Conservation (phyloP, 2,797 vertebrate species). For the Siniperca scherzeri region DNA sequence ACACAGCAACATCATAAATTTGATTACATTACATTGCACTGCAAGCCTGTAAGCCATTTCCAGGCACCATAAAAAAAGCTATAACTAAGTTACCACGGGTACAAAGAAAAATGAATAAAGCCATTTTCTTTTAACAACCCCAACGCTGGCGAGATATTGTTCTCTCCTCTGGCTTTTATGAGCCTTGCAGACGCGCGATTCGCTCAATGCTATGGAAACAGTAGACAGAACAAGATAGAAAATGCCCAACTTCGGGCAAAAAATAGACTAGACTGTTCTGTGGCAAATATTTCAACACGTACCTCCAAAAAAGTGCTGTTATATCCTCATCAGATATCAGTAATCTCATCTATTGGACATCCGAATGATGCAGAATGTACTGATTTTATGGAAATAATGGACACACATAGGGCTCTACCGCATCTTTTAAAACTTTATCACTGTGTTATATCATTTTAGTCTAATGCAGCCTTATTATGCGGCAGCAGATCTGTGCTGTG, state of each 20-base stretch:
- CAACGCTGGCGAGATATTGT: conserved; percentile 71
- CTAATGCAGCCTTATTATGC: background rate
- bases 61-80: conserved; percentile 80
- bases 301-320: background rate
- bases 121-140: conserved; percentile 82
- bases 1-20: conserved; percentile 83
- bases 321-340: background rate
- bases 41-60: conserved; percentile 81
- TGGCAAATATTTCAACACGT: conserved; percentile 1
- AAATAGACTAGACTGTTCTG: conserved; percentile 1
- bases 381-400: conserved; percentile 1
- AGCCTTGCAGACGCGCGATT: conserved; percentile 66
- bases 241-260: conserved; percentile 46
- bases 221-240: conserved; percentile 48
- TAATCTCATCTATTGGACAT: background rate
- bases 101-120: conserved; percentile 83
- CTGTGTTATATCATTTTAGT: background rate
- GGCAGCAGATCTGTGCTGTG: background rate
- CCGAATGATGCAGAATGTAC: background rate
- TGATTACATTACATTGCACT: conserved; percentile 83
- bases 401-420: background rate
- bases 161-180: conserved; percentile 74
- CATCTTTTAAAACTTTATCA: conserved; percentile 2
- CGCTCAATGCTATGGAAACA: conserved; percentile 61
- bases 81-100: conserved; percentile 82